A percentile compares a stretch with the other conserved stretches of the same genome.
Conservation (phyloP, 2,888 invertebrate species). For the Cephus pygmeus region DNA sequence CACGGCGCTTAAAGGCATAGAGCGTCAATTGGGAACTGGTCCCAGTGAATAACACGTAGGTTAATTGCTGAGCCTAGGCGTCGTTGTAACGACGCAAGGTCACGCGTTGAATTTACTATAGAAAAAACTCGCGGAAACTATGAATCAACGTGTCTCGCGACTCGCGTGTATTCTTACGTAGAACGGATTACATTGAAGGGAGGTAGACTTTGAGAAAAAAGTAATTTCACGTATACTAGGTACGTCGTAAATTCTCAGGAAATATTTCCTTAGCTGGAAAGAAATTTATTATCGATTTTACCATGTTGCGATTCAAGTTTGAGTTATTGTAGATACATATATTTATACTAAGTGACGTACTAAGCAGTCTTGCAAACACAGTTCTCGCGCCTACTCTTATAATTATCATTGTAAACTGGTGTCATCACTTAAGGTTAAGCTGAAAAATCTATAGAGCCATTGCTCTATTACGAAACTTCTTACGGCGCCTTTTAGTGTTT, state of each 20-base stretch:
- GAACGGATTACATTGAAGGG: background rate
- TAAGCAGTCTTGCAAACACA: background rate
- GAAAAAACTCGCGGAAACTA: background rate
- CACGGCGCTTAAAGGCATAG: background rate
- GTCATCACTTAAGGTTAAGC: background rate
- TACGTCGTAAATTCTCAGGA: background rate
- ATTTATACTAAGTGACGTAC: background rate
- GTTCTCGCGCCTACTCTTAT: background rate
- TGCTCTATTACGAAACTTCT: background rate
- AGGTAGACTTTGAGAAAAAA: background rate
- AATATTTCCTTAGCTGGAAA: background rate
- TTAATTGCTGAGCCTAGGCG: background rate
- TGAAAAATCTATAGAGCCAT: background rate
- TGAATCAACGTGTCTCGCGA: background rate
- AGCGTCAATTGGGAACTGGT: background rate
- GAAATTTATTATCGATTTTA: background rate
- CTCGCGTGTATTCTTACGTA: background rate
- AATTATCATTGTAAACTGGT: background rate
- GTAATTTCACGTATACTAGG: background rate
- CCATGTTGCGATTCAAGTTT: background rate
- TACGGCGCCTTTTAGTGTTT: background rate
- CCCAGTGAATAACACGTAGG: background rate
- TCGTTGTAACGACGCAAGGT: background rate
- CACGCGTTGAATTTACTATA: background rate
- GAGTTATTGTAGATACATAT: background rate